Percentiles rank a stretch among this genome's conserved stretches.
phyloP scores from a whole-genome alignment of 1,140 invertebrate genomes.

The Brachionus asplanchnoidis region DNA sequence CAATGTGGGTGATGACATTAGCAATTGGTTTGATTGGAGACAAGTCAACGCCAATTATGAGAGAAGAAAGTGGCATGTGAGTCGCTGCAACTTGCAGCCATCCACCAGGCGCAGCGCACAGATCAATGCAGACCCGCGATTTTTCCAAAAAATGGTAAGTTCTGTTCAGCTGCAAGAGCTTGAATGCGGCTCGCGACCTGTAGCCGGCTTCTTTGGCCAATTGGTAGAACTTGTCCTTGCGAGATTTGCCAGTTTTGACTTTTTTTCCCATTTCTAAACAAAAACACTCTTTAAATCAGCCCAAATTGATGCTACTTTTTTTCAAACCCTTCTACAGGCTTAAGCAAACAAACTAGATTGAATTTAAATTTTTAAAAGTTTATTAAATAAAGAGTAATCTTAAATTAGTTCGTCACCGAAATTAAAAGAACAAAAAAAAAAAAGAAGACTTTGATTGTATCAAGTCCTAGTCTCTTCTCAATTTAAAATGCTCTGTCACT shows the following conservation, averaged over 20 bases:
- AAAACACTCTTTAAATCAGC: neutral
- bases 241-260: conserved; percentile 89
- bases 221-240: conserved; percentile 96
- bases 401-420: conserved; percentile 28
- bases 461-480: conserved; percentile 34
- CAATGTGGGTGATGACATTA: conserved; percentile 78
- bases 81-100: conserved; percentile 99
- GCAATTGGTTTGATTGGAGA: conserved; percentile 87
- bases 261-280: conserved; percentile 80
- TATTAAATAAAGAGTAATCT: conserved; percentile 5
- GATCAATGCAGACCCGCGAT: conserved; percentile 88
- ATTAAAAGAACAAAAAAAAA: neutral
- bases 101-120: conserved; percentile 97
- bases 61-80: conserved; percentile 92
- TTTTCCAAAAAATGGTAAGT: conserved; percentile 95
- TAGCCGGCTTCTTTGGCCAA: conserved; percentile 96
- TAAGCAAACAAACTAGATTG: neutral
- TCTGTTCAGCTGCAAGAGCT: conserved; percentile 92
- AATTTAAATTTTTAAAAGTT: neutral
- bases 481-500: conserved; percentile 15
- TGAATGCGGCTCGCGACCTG: conserved; percentile 93
- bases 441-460: neutral
- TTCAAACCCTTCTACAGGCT: neutral
- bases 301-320: neutral
- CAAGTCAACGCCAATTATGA: conserved; percentile 91